These are phyloP conservation scores for Gryllus bimaculatus DNA, from an alignment of 1,140 invertebrate genomes.

Conservation along the genomic window DNA sequence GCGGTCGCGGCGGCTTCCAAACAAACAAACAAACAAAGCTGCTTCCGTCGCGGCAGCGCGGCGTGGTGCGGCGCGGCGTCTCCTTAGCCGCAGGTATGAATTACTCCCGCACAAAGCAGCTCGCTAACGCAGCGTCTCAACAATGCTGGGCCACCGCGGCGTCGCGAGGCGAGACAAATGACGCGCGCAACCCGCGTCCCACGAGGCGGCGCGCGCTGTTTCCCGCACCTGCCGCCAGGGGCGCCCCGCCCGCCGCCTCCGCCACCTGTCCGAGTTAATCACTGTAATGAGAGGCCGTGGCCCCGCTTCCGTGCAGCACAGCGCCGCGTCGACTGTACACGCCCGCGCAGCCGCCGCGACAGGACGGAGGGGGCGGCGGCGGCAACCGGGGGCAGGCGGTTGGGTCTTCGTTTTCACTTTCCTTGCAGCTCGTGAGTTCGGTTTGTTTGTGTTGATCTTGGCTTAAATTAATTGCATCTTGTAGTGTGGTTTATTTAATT, in stretches of 20 bases:
- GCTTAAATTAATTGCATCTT: no score
- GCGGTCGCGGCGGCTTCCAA: not conserved
- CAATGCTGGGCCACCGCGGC: not conserved
- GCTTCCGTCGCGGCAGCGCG: no score
- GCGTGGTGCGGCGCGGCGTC: no score
- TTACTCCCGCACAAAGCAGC: not conserved
- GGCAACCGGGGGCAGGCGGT: no score
- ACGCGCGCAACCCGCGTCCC: not conserved
- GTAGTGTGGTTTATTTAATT: no score
- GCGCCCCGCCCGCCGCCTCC: no score
- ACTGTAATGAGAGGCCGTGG: not conserved
- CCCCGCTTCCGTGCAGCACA: not conserved
- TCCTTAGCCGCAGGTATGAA: not conserved
- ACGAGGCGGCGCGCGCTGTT: not conserved
- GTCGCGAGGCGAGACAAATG: not conserved
- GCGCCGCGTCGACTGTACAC: no score
- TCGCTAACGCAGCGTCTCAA: not conserved
- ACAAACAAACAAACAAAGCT: not conserved
- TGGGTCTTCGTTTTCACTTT: no score
- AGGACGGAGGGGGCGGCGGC: no score
- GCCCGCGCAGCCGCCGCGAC: no score
- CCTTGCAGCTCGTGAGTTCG: no score
- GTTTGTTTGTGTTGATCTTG: no score
- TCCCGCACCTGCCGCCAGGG: not conserved
- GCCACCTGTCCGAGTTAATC: constrained; percentile 2